Evolutionary conservation across 2,113 vertebrate species (phyloP), one percentile per base, ranked within the genome.

Genomic region (Sinocyclocheilus anophthalmus): DNA sequence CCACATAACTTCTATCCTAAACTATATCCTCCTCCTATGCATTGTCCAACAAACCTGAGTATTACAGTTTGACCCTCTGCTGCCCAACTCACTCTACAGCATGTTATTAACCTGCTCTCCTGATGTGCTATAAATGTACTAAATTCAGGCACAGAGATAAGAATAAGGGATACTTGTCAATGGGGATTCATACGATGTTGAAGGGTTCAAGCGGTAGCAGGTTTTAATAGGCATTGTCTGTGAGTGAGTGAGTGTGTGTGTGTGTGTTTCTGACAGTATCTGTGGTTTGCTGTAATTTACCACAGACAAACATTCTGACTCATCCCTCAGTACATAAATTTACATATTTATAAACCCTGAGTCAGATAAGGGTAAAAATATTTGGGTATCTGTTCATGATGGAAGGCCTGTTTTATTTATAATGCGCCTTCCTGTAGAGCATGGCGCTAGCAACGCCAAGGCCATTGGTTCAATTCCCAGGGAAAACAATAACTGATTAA

Each of bases 151-250:
- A 26, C 76, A 48, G 72, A 55, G 14, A 16, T 55, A 26, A 55
- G 26, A 77, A 77, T 77, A 55, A 30, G 14, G 22, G 13, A 30
- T 33, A 50, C 24, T 77, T 39, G 37, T 45, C 70, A 73, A 6
- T n/a, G 39, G 70, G 20, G 39, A 73, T 42, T 45, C 22, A 4
- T 73, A 45, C 22, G 16, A 73, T 75, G 14, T 75, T 82, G 57
- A 13, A 84, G 39, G 67, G 79, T 87, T n/a, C 79, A 39, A 33
- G 67, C 2, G 30, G 79, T 65, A 81, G 81, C 81, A 88, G 67
- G 57, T 67, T 76, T 61, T 50, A 26, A 72, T 83, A 88, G 77
- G 59, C 39, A 69, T 59, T 53, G 78, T 53, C n/a, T n/a, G 26
- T 76, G 53, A 39, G 69, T 26, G 30, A 30, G 30, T 30, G 30